phyloP scores from a whole-genome alignment of 2,113 vertebrate genomes.

The Mohoua ochrocephala region DNA sequence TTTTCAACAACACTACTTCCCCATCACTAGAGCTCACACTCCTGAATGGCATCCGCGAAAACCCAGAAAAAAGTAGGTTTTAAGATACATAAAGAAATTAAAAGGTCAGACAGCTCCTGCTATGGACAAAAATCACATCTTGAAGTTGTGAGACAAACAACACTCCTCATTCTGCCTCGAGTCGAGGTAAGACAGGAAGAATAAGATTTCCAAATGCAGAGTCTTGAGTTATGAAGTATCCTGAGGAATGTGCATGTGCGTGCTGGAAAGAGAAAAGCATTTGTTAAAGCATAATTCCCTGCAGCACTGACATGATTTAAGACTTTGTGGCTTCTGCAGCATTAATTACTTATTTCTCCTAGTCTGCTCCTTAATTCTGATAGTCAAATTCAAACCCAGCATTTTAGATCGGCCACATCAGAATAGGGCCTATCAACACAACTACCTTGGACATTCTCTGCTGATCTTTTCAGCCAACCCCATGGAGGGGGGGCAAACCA shows the following conservation, averaged over 20 bases:
- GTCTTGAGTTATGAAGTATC: conserved; percentile 98
- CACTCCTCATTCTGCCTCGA: conserved; percentile 82
- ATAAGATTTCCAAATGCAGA: conserved; percentile 98
- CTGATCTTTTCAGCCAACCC: neutral
- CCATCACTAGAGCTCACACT: neutral
- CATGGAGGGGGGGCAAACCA: neutral
- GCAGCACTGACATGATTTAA: neutral
- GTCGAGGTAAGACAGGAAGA: conserved; percentile 91
- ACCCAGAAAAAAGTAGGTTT: neutral
- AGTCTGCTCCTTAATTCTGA: neutral
- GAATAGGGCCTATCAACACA: neutral
- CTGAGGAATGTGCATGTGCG: conserved; percentile 91
- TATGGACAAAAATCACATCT: neutral
- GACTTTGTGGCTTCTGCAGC: neutral
- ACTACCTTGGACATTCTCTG: neutral
- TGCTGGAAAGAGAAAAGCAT: conserved; percentile 76
- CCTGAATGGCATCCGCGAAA: neutral
- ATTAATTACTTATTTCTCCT: neutral
- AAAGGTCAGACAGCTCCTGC: neutral
- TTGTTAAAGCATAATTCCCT: neutral
- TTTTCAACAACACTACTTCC: neutral
- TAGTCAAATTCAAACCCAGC: neutral
- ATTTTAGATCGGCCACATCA: neutral
- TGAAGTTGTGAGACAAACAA: neutral
- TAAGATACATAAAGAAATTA: neutral